Base-by-base conservation (phyloP, 2,113 vertebrate species). In the Spea multiplicata region DNA sequence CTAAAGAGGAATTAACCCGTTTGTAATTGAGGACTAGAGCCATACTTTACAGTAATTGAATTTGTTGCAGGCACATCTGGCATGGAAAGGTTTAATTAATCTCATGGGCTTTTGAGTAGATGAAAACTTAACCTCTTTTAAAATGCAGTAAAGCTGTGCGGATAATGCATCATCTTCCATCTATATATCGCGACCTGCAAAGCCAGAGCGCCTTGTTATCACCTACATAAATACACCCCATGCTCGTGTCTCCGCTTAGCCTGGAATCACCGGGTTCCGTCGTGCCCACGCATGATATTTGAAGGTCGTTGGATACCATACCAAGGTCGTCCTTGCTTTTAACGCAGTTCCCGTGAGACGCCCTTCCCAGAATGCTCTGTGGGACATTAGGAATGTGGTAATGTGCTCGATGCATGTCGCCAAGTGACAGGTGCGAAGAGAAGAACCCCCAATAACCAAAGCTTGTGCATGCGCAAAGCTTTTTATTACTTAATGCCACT, bases 301-400 rank as follows among this genome's bases (percentile, higher is more conserved):
- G 55, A 72, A 72, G 69, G 50, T 50, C 46, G 55, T 12, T 8
- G n/a, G 48, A 53, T 55, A 8, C 50, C 76, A 78, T 55, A 69
- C 76, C 68, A 78, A 78, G 69, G 76, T 78, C 69, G 30, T 47
- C 44, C 3, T 16, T 65, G 69, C 61, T 72, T 65, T 72, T 66
- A 46, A 46, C 49, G 17, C 48, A 46, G 14, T 44, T 72, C 76
- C 61, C 49, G 2, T 5, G 61, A 53, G 61, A 30, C 44, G 10
- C 5, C 4, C 12, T 16, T 78, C 48, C 69, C 61, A 66, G 57
- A 78, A 72, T 72, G 69, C 61, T 71, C 44, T 45, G 12, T 45
- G 59, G 59, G 17, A n/a, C 48, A 3, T 52, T 44, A 17, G 57
- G 55, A 68, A 66, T 16, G 30, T 67, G 49, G 8, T 44, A 67